Base-by-base conservation (phyloP, 2,888 invertebrate genomes). In the Stramonita haemastoma region DNA sequence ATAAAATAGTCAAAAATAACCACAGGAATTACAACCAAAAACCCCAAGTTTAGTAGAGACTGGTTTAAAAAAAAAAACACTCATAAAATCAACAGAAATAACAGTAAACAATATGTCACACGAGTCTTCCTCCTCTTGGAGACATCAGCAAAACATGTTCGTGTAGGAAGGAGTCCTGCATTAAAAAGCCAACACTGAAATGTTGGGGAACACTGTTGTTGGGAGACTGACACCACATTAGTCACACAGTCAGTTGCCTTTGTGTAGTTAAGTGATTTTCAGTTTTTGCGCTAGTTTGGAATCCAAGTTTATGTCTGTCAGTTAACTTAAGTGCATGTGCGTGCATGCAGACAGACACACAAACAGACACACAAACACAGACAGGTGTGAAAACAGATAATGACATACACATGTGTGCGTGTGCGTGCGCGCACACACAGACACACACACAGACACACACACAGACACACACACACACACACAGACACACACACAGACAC, bases 231-330 rank as follows among this genome's bases (percentile, higher is more conserved):
- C n/a, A n/a, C n/a, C 26, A 73, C 5, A 73, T n/a, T 26, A 13
- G 73, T n/a, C n/a, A 6, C 13, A n/a, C 73, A 73, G 73, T n/a
- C 73, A 29, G n/a, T 73, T n/a, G 11, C n/a, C 11, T 79, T 79
- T 79, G 77, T 32, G 77, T 79, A 79, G 77, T 79, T n/a, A 79
- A 11, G 77, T 79, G 34, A 32, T 32, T n/a, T 73, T 0, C n/a
- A n/a, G n/a, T 73, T 73, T 77, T 77, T 79, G 77, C 77, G 77
- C 77, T 79, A 79, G 77, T 79, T 79, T 34, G 77, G 77, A 79
- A 32, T 32, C 77, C 32, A 79, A 6, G 32, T 15, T 79, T 19
- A 79, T 34, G 29, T 26, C 13, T 13, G 73, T n/a, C 11, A 26
- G 73, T 13, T 73, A n/a, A 4, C n/a, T 73, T 19, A 34, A 81